Evolutionary conservation across 64 coral and sea anemone genomes (phyloP).

Genomic region (Montipora efflorescens): DNA sequence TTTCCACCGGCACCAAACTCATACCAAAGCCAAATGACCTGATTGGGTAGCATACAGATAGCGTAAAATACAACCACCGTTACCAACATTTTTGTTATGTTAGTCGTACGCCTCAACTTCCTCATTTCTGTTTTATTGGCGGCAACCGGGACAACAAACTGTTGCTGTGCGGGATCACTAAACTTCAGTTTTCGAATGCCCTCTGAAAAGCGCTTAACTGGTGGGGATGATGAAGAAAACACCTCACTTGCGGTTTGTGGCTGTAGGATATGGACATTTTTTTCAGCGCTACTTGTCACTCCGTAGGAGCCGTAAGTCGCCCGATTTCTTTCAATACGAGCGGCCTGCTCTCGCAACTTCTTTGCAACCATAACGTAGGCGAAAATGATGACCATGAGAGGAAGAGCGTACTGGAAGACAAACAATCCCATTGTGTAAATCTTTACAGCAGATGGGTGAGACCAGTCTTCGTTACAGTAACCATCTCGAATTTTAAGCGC

Average conservation of each 20-base stretch:
- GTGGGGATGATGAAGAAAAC: neutral
- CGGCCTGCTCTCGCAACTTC: constrained; percentile 80
- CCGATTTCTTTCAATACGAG: constrained; percentile 72
- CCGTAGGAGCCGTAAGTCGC: neutral
- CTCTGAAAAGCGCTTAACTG: neutral
- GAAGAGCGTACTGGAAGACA: constrained; percentile 74
- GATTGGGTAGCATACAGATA: constrained; percentile 82
- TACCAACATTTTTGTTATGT: constrained; percentile 88
- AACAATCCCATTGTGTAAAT: constrained; percentile 64
- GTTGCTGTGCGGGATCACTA: constrained; percentile 38
- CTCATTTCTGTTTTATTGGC: constrained; percentile 56
- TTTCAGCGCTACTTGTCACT: neutral
- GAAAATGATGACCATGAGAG: constrained; percentile 75
- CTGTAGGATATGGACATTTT: neutral
- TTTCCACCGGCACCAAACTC: constrained; percentile 74
- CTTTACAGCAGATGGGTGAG: constrained; percentile 26
- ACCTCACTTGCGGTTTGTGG: constrained; percentile 27
- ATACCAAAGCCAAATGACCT: constrained; percentile 85
- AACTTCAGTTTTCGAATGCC: neutral
- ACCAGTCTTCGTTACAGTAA: constrained; percentile 56
- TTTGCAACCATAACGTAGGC: constrained; percentile 77
- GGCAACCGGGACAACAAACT: neutral
- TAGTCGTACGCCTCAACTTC: constrained; percentile 76
- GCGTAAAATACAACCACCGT: constrained; percentile 82
- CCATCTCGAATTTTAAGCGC: constrained; percentile 40